phyloP scores from a whole-genome alignment of 2,888 invertebrate genomes.

The Ophion slaviceki region DNA sequence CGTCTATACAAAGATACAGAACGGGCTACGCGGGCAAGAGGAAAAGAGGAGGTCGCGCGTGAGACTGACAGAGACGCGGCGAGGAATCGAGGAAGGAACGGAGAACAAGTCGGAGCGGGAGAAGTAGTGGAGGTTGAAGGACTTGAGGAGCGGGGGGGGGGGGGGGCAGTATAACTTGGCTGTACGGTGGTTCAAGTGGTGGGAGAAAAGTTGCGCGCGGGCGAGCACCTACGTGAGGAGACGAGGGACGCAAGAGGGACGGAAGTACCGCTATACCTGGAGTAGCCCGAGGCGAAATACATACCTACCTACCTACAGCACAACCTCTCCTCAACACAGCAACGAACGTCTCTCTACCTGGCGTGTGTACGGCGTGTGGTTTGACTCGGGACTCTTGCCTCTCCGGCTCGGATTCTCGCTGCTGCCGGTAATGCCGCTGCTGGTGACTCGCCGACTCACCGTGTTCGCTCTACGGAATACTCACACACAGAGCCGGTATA shows the following conservation, averaged over 20 bases:
- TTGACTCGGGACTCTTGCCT: slow-evolving; percentile 57
- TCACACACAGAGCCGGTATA: slow-evolving; percentile 23
- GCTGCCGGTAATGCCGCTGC: slow-evolving; percentile 36
- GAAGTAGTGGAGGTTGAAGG: not conserved
- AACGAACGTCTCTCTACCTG: slow-evolving; percentile 44
- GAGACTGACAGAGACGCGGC: slow-evolving; percentile 37
- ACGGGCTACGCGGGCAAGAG: not conserved
- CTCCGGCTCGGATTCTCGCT: slow-evolving; percentile 38
- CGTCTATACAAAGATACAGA: slow-evolving; percentile 16
- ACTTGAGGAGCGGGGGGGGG: slow-evolving; percentile 4
- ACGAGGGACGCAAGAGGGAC: slow-evolving; percentile 68
- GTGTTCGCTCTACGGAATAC: slow-evolving; percentile 45
- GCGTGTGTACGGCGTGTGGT: slow-evolving; percentile 56
- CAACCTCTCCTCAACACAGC: slow-evolving; percentile 50
- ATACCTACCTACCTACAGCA: slow-evolving; percentile 80
- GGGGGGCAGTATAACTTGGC: slow-evolving; percentile 16
- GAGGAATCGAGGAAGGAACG: slow-evolving; percentile 37
- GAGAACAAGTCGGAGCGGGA: not conserved
- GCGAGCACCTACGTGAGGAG: slow-evolving; percentile 48
- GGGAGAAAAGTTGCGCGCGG: slow-evolving; percentile 56
- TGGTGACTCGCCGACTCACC: slow-evolving; percentile 35
- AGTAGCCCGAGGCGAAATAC: slow-evolving; percentile 81
- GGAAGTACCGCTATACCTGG: slow-evolving; percentile 82
- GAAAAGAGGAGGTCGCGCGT: not conserved
- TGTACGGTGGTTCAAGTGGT: slow-evolving; percentile 37